A percentile compares a stretch with the other conserved stretches of the same genome.
These are phyloP conservation scores for Sussaba pulchella DNA, from an alignment of 2,888 invertebrate species.

Conservation along the genomic window DNA sequence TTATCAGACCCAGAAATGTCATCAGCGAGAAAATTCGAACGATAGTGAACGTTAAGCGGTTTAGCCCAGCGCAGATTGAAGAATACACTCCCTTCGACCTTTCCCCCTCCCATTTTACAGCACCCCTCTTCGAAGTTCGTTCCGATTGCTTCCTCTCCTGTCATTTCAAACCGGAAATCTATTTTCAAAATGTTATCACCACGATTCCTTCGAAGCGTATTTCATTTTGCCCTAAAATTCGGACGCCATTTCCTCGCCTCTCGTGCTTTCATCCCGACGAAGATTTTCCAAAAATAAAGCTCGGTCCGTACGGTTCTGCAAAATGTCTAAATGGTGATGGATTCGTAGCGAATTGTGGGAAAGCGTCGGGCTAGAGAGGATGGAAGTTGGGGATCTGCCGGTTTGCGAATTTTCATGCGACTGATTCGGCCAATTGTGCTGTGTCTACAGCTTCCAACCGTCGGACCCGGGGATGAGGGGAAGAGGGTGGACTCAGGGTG, in stretches of 20 bases:
- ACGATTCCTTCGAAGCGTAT: background rate
- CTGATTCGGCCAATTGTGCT: background rate
- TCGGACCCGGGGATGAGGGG: background rate
- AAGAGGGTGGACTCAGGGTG: too few relatives aligned
- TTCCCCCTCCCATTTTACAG: slow-evolving; percentile 21
- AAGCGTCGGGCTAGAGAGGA: too few relatives aligned
- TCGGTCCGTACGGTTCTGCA: background rate
- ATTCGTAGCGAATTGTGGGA: too few relatives aligned
- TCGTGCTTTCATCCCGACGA: too few relatives aligned
- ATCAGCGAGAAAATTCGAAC: background rate
- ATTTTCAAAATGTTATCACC: slow-evolving; percentile 20
- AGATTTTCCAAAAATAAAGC: background rate
- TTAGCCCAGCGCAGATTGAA: slow-evolving; percentile 42
- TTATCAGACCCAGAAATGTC: background rate
- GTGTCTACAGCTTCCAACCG: background rate
- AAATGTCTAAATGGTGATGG: background rate
- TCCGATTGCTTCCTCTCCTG: slow-evolving; percentile 48
- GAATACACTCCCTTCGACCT: slow-evolving; percentile 42
- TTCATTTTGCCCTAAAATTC: background rate
- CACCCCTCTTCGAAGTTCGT: slow-evolving; percentile 23
- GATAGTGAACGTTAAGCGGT: too few relatives aligned
- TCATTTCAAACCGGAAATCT: slow-evolving; percentile 45
- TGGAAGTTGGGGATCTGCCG: too few relatives aligned
- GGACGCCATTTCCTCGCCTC: too few relatives aligned
- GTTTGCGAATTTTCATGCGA: background rate